Conservation (phyloP, 2,113 vertebrate genomes). For the Dascyllus trimaculatus region DNA sequence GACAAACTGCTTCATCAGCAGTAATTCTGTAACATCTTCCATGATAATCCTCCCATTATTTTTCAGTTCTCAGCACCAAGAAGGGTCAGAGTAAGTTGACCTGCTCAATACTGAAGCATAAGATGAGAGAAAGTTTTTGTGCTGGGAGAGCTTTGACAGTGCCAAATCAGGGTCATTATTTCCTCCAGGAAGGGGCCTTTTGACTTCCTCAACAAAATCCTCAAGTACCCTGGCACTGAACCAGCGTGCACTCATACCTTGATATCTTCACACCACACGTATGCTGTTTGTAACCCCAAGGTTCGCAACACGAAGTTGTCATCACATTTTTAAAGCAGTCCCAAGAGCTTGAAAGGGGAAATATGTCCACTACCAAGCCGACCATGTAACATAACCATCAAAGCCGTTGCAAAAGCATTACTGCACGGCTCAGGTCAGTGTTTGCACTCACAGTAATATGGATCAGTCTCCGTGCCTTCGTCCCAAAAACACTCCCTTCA, state of each 20-base stretch:
- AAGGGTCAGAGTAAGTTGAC: conserved; percentile 3
- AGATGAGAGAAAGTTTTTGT: neutral
- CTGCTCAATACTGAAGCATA: neutral
- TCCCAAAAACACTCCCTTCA: neutral
- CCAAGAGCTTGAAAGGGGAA: neutral
- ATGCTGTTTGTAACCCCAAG: neutral
- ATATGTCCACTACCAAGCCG: neutral
- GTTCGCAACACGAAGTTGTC: neutral
- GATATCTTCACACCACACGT: neutral
- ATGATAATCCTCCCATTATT: neutral
- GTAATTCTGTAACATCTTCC: neutral
- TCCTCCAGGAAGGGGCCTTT: conserved; percentile 12
- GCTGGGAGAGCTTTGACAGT: neutral
- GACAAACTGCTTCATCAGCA: neutral
- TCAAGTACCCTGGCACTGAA: neutral
- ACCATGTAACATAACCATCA: too few species aligned
- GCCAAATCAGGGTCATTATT: neutral
- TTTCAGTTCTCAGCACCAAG: conserved; percentile 4
- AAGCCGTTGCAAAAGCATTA: neutral
- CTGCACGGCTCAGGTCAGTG: neutral
- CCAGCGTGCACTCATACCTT: neutral
- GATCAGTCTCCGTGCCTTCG: neutral
- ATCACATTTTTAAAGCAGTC: neutral
- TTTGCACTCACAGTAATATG: neutral
- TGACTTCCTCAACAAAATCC: neutral